These are phyloP conservation scores for Ennomos fuscantarius DNA, from an alignment of 2,888 invertebrate species.

Conservation along the genomic window DNA sequence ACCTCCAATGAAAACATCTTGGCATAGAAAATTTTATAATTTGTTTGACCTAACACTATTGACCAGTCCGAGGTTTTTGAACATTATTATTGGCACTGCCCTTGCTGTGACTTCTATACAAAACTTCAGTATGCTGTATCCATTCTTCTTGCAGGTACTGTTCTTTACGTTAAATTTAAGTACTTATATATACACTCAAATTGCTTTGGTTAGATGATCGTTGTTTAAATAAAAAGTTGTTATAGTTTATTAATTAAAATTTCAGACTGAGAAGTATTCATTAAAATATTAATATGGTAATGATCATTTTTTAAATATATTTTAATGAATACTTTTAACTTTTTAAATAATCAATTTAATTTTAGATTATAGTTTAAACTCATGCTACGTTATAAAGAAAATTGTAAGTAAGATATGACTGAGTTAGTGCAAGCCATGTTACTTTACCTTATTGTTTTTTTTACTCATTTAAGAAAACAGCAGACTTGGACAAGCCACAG, in stretches of 20 bases:
- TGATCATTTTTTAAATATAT: background rate
- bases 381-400: too few species aligned
- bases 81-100: conserved; percentile 88
- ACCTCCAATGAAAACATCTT: conserved; percentile 44
- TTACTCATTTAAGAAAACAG: conserved; percentile 64
- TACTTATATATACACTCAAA: too few species aligned
- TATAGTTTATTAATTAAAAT: too few species aligned
- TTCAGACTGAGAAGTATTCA: too few species aligned
- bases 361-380: too few species aligned
- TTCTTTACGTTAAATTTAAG: too few species aligned
- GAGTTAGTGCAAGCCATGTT: too few species aligned
- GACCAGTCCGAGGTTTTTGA: conserved; percentile 86
- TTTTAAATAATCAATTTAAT: too few species aligned
- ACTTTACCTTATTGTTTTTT: background rate
- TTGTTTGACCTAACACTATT: conserved; percentile 87
- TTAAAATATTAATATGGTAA: too few species aligned
- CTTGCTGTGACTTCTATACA: conserved; percentile 88
- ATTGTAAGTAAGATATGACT: too few species aligned
- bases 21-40: conserved; percentile 65
- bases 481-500: conserved; percentile 72
- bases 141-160: conserved; percentile 87
- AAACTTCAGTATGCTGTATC: conserved; percentile 89
- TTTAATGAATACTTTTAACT: too few species aligned
- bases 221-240: conserved; percentile 6
- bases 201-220: too few species aligned